Conservation (phyloP, 2,888 invertebrate species). For the Eilema caniola region DNA sequence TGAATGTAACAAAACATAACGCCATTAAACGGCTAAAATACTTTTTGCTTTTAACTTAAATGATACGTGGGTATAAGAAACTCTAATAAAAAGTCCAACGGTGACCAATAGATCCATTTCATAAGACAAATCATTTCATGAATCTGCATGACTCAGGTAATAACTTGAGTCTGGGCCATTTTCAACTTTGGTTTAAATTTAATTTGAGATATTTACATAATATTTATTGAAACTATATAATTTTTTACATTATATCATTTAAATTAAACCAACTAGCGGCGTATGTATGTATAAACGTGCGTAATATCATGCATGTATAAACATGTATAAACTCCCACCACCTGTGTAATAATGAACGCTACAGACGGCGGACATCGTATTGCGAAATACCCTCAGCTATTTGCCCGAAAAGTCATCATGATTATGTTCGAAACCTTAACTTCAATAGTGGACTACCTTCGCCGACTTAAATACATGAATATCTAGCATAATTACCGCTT, state of each 20-base stretch:
- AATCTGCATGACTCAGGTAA: too few species aligned
- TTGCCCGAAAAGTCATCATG: constrained; percentile 19
- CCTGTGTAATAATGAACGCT: not conserved
- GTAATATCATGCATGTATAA: not conserved
- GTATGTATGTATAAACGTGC: too few species aligned
- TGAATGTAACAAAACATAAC: not conserved
- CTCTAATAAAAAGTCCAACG: too few species aligned
- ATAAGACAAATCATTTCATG: too few species aligned
- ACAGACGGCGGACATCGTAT: not conserved
- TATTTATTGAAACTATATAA: not conserved
- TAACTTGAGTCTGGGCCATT: too few species aligned
- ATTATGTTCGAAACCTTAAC: constrained; percentile 15
- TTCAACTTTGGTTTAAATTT: not conserved
- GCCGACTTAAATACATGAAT: constrained; percentile 22
- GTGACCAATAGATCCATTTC: too few species aligned
- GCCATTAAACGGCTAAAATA: not conserved
- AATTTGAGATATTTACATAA: not conserved
- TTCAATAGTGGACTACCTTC: constrained; percentile 28
- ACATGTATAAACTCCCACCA: not conserved
- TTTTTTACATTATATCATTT: not conserved
- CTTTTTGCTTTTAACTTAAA: not conserved
- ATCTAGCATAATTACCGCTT: constrained; percentile 18
- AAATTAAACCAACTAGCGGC: not conserved
- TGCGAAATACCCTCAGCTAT: constrained; percentile 13
- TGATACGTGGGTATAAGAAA: too few species aligned